Evolutionary conservation across 2,113 vertebrate species (phyloP).

Genomic region (Vulpes vulpes): DNA sequence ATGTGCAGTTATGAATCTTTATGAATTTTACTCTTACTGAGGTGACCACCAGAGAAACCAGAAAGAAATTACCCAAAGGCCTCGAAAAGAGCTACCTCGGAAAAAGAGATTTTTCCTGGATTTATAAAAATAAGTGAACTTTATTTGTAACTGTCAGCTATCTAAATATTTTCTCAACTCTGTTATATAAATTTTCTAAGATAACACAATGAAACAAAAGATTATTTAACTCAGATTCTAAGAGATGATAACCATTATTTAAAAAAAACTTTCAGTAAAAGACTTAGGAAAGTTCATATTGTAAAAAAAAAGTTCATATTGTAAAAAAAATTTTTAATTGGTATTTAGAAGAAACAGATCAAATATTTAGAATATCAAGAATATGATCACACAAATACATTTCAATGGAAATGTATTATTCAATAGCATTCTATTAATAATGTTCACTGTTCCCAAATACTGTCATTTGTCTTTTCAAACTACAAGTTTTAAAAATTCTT

Average conservation of each 20-base stretch:
- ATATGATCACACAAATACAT: neutral
- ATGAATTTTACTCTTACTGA: neutral
- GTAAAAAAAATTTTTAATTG: neutral
- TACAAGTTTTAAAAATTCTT: neutral
- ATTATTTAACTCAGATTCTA: neutral
- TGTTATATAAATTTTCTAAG: conserved; percentile 16
- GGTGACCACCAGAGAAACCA: neutral
- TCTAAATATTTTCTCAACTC: neutral
- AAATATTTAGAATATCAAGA: conserved; percentile 35
- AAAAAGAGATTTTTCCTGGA: neutral
- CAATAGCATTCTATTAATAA: conserved; percentile 8
- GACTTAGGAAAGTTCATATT: neutral
- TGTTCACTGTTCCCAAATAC: neutral
- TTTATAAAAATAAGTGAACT: neutral
- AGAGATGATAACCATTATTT: conserved; percentile 9
- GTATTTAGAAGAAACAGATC: neutral
- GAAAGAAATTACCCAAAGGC: neutral
- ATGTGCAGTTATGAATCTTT: neutral
- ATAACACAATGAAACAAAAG: neutral
- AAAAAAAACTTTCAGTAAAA: neutral
- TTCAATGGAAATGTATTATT: neutral
- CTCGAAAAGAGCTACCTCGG: neutral
- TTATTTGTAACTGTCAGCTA: conserved; percentile 22
- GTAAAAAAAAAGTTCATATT: neutral
- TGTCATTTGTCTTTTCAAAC: conserved; percentile 12